Conservation (phyloP, 2,113 vertebrate genomes). For the Hypanus sabinus region DNA sequence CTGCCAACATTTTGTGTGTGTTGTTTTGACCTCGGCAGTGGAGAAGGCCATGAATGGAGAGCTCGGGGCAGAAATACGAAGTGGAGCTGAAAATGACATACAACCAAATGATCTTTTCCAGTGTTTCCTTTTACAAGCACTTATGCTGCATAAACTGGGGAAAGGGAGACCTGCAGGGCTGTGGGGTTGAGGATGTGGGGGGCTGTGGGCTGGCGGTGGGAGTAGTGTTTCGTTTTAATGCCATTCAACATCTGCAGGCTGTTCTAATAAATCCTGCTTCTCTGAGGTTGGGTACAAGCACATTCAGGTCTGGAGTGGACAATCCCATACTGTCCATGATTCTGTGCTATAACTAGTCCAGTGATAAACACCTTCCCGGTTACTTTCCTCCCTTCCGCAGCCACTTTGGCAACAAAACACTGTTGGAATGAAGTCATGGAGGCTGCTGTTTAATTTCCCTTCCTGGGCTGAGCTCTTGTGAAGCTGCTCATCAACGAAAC, state of each 20-base stretch:
- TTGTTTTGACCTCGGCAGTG: too few relatives aligned
- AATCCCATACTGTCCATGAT: not conserved
- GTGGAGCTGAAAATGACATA: too few relatives aligned
- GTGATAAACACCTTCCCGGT: not conserved
- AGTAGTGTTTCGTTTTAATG: too few relatives aligned
- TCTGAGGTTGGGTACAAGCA: not conserved
- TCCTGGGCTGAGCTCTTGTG: not conserved
- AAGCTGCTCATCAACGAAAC: not conserved
- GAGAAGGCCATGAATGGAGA: too few relatives aligned
- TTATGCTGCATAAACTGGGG: too few relatives aligned
- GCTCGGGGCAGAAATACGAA: too few relatives aligned
- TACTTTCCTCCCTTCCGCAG: not conserved
- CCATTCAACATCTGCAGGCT: not conserved
- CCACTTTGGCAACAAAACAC: not conserved
- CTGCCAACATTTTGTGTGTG: too few relatives aligned
- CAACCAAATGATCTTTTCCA: too few relatives aligned
- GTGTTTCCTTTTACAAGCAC: too few relatives aligned
- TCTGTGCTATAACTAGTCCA: not conserved
- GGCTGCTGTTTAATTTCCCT: not conserved
- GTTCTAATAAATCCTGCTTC: not conserved
- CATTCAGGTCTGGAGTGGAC: not conserved
- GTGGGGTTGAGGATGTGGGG: too few relatives aligned
- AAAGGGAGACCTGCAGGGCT: not conserved
- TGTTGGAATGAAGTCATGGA: not conserved
- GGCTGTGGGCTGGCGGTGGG: too few relatives aligned